These are phyloP conservation scores for Dryocosmus kuriphilus DNA, from an alignment of 2,888 invertebrate genomes.

Conservation along the genomic window DNA sequence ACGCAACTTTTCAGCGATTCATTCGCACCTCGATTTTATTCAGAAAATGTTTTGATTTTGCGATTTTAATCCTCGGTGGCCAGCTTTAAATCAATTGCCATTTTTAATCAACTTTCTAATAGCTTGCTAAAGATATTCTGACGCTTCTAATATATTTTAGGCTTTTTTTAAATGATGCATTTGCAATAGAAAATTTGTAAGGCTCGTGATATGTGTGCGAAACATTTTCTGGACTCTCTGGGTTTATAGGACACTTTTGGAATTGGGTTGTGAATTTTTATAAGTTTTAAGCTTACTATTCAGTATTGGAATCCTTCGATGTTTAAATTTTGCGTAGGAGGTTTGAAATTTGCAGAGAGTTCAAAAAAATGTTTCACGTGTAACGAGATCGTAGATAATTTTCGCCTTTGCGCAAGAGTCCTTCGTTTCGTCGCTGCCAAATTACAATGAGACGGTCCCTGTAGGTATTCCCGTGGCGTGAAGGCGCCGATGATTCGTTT, in stretches of 20 bases:
- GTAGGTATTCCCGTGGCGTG: slow-evolving; percentile 39
- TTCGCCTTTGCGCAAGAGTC: slow-evolving; percentile 1
- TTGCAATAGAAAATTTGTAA: neutral
- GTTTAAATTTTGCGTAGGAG: neutral
- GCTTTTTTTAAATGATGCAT: neutral
- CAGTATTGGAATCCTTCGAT: slow-evolving; percentile 11
- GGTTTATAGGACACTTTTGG: neutral
- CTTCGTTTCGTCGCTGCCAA: neutral
- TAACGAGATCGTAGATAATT: slow-evolving; percentile 18
- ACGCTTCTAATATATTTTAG: slow-evolving; percentile 8
- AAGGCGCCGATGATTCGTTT: slow-evolving; percentile 53
- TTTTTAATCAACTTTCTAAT: neutral
- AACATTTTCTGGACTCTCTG: neutral
- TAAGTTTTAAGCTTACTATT: slow-evolving; percentile 2
- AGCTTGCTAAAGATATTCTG: neutral
- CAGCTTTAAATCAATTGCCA: neutral
- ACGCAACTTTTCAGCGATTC: slow-evolving; percentile 12
- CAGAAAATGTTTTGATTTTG: neutral
- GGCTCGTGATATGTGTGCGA: slow-evolving; percentile 26
- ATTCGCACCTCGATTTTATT: neutral
- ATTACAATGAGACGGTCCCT: slow-evolving; percentile 48
- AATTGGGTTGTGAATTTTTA: slow-evolving; percentile 18
- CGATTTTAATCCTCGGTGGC: slow-evolving; percentile 1
- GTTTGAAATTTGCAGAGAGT: neutral
- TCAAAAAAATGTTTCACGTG: neutral